phyloP scores from a whole-genome alignment of 1,140 invertebrate species.

The Drosophila ercepeae region DNA sequence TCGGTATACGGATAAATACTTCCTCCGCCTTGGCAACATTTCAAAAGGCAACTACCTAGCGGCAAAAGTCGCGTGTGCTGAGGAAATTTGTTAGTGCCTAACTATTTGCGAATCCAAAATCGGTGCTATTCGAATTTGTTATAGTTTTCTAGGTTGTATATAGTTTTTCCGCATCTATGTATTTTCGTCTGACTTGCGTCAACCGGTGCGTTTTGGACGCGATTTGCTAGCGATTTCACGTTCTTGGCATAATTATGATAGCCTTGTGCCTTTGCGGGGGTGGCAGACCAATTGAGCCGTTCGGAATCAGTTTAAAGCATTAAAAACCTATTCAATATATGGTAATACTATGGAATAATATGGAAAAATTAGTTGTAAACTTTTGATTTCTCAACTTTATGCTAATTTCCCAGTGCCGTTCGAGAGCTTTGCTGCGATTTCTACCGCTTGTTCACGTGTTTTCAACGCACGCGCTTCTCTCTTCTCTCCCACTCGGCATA shows the following conservation, averaged over 20 bases:
- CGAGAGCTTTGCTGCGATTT: conserved; percentile 23
- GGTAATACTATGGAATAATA: not conserved
- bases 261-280: conserved; percentile 46
- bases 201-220: conserved; percentile 33
- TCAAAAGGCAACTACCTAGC: conserved; percentile 23
- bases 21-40: conserved; percentile 46
- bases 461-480: conserved; percentile 32
- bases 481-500: conserved; percentile 16
- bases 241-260: conserved; percentile 74
- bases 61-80: conserved; percentile 43
- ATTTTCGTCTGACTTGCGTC: conserved; percentile 58
- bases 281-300: not conserved
- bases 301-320: not conserved
- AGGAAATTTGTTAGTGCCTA: conserved; percentile 8
- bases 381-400: conserved; percentile 29
- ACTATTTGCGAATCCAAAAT: not conserved
- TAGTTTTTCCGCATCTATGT: conserved; percentile 59
- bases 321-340: not conserved
- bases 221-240: conserved; percentile 26
- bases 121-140: conserved; percentile 12
- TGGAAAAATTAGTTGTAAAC: conserved; percentile 7
- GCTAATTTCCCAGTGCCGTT: conserved; percentile 17
- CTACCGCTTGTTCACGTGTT: conserved; percentile 48
- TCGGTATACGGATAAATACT: conserved; percentile 13
- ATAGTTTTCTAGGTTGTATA: conserved; percentile 25